Evolutionary conservation across 1,140 invertebrate species (phyloP).

Genomic region (Drosophila elegans): DNA sequence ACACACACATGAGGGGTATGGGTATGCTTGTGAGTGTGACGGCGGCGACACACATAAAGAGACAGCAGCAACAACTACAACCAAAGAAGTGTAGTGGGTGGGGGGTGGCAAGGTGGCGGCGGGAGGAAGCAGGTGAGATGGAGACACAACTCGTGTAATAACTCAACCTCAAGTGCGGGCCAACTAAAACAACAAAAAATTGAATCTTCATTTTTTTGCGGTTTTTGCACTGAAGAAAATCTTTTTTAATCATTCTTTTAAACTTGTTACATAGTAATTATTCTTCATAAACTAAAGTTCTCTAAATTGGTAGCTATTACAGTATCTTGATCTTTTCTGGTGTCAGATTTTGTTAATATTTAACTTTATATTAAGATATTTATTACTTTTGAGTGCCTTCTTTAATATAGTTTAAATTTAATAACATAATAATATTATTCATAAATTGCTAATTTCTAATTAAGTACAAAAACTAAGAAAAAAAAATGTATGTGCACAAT

Average conservation of each 20-base stretch:
- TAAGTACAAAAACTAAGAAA: no score
- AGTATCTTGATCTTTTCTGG: no score
- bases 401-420: no score
- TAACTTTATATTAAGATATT: no score
- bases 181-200: conserved; percentile 47
- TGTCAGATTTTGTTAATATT: no score
- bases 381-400: no score
- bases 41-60: conserved; percentile 50
- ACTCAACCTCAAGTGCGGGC: conserved; percentile 72
- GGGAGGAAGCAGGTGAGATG: conserved; percentile 38
- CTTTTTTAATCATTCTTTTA: no score
- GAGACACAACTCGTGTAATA: conserved; percentile 68
- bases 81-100: neutral
- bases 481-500: no score
- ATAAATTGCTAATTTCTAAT: no score
- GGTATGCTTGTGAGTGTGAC: conserved; percentile 39
- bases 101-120: conserved; percentile 9
- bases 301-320: neutral
- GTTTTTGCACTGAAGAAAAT: conserved; percentile 34
- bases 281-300: neutral
- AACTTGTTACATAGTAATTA: no score
- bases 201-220: conserved; percentile 34
- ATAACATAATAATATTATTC: no score
- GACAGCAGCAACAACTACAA: conserved; percentile 3
- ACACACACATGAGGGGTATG: conserved; percentile 5